phyloP scores from a whole-genome alignment of 2,888 invertebrate genomes.

The Leptopilina drosophilae region DNA sequence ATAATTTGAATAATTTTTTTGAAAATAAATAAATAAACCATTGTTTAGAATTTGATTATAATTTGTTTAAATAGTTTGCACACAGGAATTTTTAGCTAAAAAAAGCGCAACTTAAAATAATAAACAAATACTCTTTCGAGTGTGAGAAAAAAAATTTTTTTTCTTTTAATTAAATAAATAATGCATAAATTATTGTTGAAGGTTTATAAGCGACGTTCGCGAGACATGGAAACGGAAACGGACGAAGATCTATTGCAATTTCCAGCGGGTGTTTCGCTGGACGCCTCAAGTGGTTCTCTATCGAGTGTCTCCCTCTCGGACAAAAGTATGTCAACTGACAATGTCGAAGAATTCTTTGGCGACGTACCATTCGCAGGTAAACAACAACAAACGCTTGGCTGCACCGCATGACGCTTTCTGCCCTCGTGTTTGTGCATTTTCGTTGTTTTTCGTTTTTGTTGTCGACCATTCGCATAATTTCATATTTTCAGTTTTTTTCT shows the following conservation, averaged over 20 bases:
- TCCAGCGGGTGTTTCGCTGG: slow-evolving; percentile 76
- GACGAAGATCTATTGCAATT: slow-evolving; percentile 80
- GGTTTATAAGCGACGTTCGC: slow-evolving; percentile 91
- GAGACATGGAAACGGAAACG: slow-evolving; percentile 91
- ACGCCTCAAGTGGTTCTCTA: slow-evolving; percentile 85
- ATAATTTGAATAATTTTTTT: no score
- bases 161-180: neutral
- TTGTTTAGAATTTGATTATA: no score
- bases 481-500: slow-evolving; percentile 49
- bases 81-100: no score
- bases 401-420: slow-evolving; percentile 77
- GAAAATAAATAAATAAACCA: no score
- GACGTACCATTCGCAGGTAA: slow-evolving; percentile 93
- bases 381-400: slow-evolving; percentile 77
- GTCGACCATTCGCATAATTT: slow-evolving; percentile 67
- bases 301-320: slow-evolving; percentile 86
- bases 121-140: no score
- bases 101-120: no score
- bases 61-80: no score
- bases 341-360: slow-evolving; percentile 90
- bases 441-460: slow-evolving; percentile 73
- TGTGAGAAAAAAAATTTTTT: no score
- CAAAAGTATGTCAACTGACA: slow-evolving; percentile 88
- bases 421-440: slow-evolving; percentile 75
- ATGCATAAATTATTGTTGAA: slow-evolving; percentile 67